Conservation (phyloP, 30 jellyfish, hydroid and myxozoan genomes). For the Catostylus mosaicus region DNA sequence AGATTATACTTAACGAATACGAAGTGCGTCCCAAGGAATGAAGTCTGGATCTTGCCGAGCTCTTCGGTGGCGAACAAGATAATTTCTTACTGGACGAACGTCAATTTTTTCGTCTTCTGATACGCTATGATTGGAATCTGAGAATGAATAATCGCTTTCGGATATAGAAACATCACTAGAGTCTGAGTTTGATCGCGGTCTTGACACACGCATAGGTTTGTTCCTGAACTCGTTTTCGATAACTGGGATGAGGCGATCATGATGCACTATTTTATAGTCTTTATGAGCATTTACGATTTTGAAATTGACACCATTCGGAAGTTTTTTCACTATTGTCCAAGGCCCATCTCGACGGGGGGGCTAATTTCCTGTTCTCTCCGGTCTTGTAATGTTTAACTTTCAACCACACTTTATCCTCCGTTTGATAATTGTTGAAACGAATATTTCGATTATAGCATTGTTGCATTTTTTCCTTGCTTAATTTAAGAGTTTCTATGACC, state of each 20-base stretch:
- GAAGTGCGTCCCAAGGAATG: conserved; percentile 47
- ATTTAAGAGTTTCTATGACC: conserved; percentile 13
- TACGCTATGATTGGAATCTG: conserved; percentile 20
- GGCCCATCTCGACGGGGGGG: conserved; percentile 66
- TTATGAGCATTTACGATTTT: conserved; percentile 29
- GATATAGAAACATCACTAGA: conserved; percentile 8
- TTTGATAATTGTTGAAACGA: conserved; percentile 42
- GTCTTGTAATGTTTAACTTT: conserved; percentile 42
- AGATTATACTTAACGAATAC: background rate
- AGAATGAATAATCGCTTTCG: conserved; percentile 1
- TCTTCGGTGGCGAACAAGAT: conserved; percentile 14
- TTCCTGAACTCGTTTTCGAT: conserved; percentile 1
- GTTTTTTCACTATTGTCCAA: conserved; percentile 15
- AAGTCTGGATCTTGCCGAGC: conserved; percentile 32
- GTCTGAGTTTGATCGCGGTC: background rate
- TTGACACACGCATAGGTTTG: conserved; percentile 1
- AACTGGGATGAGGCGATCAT: conserved; percentile 36
- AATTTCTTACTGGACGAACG: conserved; percentile 1
- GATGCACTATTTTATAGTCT: conserved; percentile 34
- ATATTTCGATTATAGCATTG: conserved; percentile 47
- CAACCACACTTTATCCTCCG: conserved; percentile 61
- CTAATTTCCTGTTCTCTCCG: conserved; percentile 52
- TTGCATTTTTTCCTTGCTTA: conserved; percentile 43
- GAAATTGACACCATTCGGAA: conserved; percentile 57
- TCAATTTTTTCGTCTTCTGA: background rate